Base-by-base conservation (phyloP, 2,888 invertebrate genomes). In the Periphyllus acericola region DNA sequence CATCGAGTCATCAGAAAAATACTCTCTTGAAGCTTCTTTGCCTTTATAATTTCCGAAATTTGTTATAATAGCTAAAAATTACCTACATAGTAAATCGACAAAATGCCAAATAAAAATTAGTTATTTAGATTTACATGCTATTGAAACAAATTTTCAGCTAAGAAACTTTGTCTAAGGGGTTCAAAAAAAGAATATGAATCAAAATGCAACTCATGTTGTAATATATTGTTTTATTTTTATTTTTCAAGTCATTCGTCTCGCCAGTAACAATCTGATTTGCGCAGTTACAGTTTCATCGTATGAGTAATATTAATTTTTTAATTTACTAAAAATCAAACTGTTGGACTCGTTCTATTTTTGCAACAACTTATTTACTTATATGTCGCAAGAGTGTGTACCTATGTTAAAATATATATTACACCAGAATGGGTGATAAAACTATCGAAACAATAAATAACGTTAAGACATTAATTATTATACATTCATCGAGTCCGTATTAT, bases 341-440 rank as follows among this genome's bases (percentile, higher is more conserved):
- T 74, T 74, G 36, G 25, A 74, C 72, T 74, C 74, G 11, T 8
- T 3, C 29, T 29, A 17, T 76, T 76, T 29, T 46, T 76, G 76
- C 76, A 76, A 46, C 46, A 76, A 46, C 40, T 76, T 40, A 75
- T 75, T 75, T n/a, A 76, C 29, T 76, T 25, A n/a, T 46, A n/a
- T 46, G 3, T 46, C 19, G 29, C 46, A 76, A 17, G 29, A 29
- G 29, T 5, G 46, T 11, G n/a, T 46, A 46, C 11, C 46, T 46
- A 46, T 46, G 14, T 11, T 14, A 46, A 46, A 60, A 60, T 60
- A 60, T 60, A 25, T 46, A 46, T 76, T 76, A 46, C 76, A 29
- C 46, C 76, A 46, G 29, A 76, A 46, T 46, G 1, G 19, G 3
- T 29, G 46, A 76, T 29, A 1, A 46, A 76, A n/a, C n/a, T 76